Evolutionary conservation across 2,797 vertebrate genomes (phyloP).

Genomic region (Falco columbarius): DNA sequence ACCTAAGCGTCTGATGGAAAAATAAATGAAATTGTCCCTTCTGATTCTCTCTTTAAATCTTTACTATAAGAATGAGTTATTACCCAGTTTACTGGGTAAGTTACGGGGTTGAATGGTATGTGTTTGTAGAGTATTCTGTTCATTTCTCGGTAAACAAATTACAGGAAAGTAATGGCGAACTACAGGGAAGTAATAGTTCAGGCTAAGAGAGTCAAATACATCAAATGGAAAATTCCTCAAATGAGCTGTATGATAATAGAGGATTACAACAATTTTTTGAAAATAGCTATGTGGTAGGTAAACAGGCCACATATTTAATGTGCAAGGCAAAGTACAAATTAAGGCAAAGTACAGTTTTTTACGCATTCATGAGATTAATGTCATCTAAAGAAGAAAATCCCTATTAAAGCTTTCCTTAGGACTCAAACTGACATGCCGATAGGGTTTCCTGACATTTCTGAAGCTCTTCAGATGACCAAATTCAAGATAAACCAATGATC

Average conservation of each 20-base stretch:
- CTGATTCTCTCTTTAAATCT: neutral
- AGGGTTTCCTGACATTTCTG: neutral
- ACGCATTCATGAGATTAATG: neutral
- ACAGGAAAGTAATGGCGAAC: neutral
- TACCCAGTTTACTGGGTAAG: neutral
- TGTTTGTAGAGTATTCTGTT: neutral
- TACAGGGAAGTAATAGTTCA: neutral
- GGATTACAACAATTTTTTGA: neutral
- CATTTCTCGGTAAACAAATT: neutral
- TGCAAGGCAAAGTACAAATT: neutral
- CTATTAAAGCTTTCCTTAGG: neutral
- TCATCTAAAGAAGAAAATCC: neutral
- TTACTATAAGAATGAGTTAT: slow-evolving; percentile 2
- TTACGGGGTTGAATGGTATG: neutral
- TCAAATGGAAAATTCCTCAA: neutral
- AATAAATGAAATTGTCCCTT: slow-evolving; percentile 4
- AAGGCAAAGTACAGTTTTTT: no score
- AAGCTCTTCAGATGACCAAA: neutral
- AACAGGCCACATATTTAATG: neutral
- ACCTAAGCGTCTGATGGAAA: neutral
- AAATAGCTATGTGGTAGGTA: neutral
- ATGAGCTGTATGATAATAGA: neutral
- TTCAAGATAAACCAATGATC: neutral
- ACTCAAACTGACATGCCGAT: neutral
- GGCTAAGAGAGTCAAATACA: neutral